Evolutionary conservation across 2,888 invertebrate genomes (phyloP).

Genomic region (Nymphalis urticae): DNA sequence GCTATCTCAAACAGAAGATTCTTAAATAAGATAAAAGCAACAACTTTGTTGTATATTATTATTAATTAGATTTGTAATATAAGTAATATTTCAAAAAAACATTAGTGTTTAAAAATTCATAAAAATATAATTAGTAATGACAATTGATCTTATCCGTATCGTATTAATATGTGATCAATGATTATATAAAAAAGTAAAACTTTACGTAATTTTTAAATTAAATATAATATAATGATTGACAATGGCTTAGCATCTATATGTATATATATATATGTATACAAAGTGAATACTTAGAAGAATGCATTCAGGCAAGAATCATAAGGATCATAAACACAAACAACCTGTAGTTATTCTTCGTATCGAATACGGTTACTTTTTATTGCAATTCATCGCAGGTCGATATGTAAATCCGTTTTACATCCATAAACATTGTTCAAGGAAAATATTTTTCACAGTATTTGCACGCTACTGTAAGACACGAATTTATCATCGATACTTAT

Average conservation of each 20-base stretch:
- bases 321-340: slow-evolving; percentile 4
- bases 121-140: no score
- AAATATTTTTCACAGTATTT: slow-evolving; percentile 17
- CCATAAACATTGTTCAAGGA: slow-evolving; percentile 17
- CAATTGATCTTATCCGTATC: no score
- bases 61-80: neutral
- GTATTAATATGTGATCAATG: no score
- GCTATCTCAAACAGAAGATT: slow-evolving; percentile 32
- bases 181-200: no score
- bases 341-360: slow-evolving; percentile 8
- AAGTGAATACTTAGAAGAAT: neutral
- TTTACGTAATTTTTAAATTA: no score
- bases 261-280: neutral
- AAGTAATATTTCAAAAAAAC: neutral
- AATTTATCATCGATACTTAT: neutral
- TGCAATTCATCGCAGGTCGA: slow-evolving; percentile 17
- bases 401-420: slow-evolving; percentile 20
- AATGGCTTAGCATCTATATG: neutral
- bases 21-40: slow-evolving; percentile 23
- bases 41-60: slow-evolving; percentile 17
- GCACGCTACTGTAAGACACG: neutral
- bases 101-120: neutral
- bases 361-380: slow-evolving; percentile 22
- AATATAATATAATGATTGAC: no score
- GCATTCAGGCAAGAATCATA: neutral